These are phyloP conservation scores for Potamarius usumacintae DNA, from an alignment of 2,113 vertebrate genomes.

Conservation along the genomic window DNA sequence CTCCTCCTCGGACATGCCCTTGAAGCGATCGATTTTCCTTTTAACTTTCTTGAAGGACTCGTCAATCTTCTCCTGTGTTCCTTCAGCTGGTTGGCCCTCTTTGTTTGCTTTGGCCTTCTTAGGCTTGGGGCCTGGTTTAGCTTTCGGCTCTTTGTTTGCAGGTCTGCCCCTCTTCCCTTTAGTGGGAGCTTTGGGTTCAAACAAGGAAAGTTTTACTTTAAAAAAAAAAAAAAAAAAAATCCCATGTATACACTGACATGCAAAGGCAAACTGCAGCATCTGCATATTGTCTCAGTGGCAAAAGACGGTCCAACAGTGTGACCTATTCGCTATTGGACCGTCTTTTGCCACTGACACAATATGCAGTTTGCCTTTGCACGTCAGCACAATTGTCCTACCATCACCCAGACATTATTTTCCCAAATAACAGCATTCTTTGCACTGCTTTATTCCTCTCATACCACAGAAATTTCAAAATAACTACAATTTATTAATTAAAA, in stretches of 20 bases:
- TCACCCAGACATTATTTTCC: not conserved
- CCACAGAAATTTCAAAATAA: no score
- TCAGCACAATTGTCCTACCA: not conserved
- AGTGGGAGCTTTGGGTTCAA: not conserved
- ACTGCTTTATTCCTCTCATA: not conserved
- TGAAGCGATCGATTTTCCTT: conserved; percentile 95
- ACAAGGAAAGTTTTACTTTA: not conserved
- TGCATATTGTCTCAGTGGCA: no score
- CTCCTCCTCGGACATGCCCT: conserved; percentile 94
- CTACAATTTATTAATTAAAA: not conserved
- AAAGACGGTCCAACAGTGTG: no score
- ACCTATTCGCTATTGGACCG: no score
- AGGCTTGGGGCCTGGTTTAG: conserved; percentile 58
- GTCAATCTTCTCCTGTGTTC: conserved; percentile 96
- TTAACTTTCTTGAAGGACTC: conserved; percentile 93
- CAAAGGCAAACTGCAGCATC: no score
- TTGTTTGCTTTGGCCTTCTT: conserved; percentile 65
- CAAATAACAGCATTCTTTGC: not conserved
- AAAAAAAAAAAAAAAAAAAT: not conserved
- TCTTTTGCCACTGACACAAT: no score
- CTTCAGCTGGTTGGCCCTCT: conserved; percentile 75
- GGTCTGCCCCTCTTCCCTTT: conserved; percentile 41
- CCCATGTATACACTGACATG: no score
- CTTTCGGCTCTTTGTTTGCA: conserved; percentile 65
- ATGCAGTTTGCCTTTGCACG: no score